These are phyloP conservation scores for Odontothrips loti DNA, from an alignment of 2,888 invertebrate genomes.

Conservation along the genomic window DNA sequence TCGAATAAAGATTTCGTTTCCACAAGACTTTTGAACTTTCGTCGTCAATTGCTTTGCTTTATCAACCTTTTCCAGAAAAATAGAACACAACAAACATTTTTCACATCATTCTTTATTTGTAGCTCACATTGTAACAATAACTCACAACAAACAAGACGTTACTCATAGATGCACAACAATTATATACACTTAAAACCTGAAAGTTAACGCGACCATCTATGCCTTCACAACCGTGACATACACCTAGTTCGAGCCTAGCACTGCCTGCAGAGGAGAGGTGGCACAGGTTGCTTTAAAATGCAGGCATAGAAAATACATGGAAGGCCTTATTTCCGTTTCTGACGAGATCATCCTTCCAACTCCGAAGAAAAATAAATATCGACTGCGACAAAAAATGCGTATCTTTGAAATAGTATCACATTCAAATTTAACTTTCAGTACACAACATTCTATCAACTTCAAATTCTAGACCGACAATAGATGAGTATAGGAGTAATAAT, in stretches of 20 bases:
- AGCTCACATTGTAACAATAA: neutral
- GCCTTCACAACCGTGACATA: too few relatives aligned
- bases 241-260: too few relatives aligned
- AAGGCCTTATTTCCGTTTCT: neutral
- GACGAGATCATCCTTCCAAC: neutral
- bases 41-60: neutral
- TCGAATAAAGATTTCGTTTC: too few relatives aligned
- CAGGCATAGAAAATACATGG: neutral
- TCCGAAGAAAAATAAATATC: neutral
- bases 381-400: neutral
- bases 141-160: neutral
- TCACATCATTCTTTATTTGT: neutral
- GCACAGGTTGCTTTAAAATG: neutral
- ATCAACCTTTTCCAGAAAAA: neutral
- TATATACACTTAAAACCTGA: neutral
- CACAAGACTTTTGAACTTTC: neutral
- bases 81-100: neutral
- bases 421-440: conserved; percentile 14
- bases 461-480: neutral
- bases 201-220: neutral
- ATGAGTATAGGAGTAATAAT: neutral
- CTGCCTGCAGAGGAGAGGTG: too few relatives aligned
- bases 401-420: conserved; percentile 23
- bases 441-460: neutral
- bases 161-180: neutral